Percentiles rank a stretch among this genome's conserved stretches.
Conservation (phyloP, 2,113 vertebrate genomes). For the Narcine bancroftii region DNA sequence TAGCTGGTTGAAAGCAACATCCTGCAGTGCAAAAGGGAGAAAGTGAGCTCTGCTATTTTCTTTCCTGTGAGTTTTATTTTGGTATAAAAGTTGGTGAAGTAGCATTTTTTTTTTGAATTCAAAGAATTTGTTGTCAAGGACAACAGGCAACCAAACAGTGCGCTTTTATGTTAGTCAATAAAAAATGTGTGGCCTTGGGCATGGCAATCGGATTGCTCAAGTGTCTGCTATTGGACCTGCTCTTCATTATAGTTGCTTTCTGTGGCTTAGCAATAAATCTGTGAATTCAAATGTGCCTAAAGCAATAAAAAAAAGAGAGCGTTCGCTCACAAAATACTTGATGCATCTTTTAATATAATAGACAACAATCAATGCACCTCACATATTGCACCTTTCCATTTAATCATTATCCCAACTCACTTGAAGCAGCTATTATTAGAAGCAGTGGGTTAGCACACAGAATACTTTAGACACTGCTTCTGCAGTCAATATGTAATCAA, state of each 20-base stretch:
- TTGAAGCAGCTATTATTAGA: constrained; percentile 5
- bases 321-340: constrained; percentile 43
- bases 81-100: background rate
- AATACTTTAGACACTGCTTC: background rate
- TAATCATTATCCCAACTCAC: background rate
- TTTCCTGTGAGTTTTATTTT: background rate
- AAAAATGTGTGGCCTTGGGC: constrained; percentile 43
- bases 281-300: constrained; percentile 45
- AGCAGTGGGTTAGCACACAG: constrained; percentile 6
- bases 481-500: background rate
- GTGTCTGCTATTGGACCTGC: constrained; percentile 44
- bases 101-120: background rate
- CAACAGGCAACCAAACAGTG: constrained; percentile 15
- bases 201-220: constrained; percentile 43
- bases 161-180: constrained; percentile 47
- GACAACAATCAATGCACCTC: background rate
- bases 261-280: constrained; percentile 44
- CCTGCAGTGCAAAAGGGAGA: background rate
- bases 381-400: constrained; percentile 14
- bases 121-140: background rate
- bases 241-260: constrained; percentile 47
- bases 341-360: constrained; percentile 41
- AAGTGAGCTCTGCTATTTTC: too few species aligned
- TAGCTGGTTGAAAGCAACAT: background rate
- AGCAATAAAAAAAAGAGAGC: constrained; percentile 44